phyloP scores from a whole-genome alignment of 2,113 vertebrate genomes.

The Sclerurus mexicanus region DNA sequence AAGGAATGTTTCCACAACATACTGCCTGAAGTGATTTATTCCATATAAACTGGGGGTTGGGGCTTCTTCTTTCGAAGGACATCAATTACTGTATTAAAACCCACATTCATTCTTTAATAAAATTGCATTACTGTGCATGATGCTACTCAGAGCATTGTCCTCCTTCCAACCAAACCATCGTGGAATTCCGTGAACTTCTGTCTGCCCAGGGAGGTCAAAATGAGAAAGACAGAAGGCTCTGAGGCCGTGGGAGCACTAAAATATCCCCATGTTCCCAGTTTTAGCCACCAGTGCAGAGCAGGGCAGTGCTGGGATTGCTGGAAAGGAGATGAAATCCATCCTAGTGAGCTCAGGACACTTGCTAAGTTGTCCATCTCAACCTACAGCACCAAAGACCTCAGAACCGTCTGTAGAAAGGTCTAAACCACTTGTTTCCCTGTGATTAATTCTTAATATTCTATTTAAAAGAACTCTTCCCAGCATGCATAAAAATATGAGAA shows the following conservation, averaged over 20 bases:
- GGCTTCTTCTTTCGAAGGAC: background rate
- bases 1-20: background rate
- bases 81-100: background rate
- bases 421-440: background rate
- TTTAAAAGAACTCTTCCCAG: background rate
- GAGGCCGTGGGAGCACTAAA: background rate
- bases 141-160: background rate
- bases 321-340: background rate
- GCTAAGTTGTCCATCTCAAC: background rate
- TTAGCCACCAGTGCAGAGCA: background rate
- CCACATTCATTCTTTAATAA: background rate
- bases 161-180: too few species aligned
- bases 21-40: background rate
- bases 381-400: background rate
- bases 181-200: background rate
- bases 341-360: background rate
- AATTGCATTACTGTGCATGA: accelerated
- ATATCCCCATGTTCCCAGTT: background rate
- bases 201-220: background rate
- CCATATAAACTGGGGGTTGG: background rate
- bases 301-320: background rate
- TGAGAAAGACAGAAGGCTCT: background rate
- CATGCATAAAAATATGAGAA: background rate
- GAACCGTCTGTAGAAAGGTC: background rate
- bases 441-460: background rate